These are phyloP conservation scores for Plodia interpunctella DNA, from an alignment of 1,140 invertebrate species.

Conservation along the genomic window DNA sequence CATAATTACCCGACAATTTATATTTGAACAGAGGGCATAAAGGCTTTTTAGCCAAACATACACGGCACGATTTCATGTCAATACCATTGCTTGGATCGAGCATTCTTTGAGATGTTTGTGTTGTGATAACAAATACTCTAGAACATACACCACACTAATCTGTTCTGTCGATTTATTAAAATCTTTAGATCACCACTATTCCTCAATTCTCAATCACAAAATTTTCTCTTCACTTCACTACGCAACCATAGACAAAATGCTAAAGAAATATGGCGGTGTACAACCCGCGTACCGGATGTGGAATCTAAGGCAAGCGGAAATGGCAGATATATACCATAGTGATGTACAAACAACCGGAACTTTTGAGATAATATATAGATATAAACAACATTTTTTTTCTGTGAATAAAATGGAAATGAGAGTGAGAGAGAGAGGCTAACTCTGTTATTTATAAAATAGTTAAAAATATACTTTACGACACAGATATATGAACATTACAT, in stretches of 20 bases:
- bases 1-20: conserved; percentile 70
- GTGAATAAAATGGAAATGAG: no score
- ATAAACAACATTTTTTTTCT: no score
- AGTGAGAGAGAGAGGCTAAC: no score
- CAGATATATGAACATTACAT: no score
- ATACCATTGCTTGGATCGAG: conserved; percentile 36
- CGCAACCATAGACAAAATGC: conserved; percentile 3
- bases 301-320: no score
- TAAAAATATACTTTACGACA: no score
- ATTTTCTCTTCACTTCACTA: conserved; percentile 15
- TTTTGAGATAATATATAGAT: no score
- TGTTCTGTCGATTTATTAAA: conserved; percentile 6
- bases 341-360: conserved; percentile 35
- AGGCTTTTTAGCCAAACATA: conserved; percentile 63
- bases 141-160: conserved; percentile 2
- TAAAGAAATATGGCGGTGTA: no score
- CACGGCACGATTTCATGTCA: conserved; percentile 59
- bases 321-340: conserved; percentile 30
- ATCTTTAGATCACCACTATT: not conserved
- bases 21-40: conserved; percentile 67
- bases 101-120: conserved; percentile 30
- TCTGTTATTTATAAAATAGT: no score
- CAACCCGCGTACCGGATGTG: no score
- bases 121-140: conserved; percentile 11
- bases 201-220: no score